Base-by-base conservation (phyloP, 2,113 vertebrate genomes). In the Theristicus caerulescens region DNA sequence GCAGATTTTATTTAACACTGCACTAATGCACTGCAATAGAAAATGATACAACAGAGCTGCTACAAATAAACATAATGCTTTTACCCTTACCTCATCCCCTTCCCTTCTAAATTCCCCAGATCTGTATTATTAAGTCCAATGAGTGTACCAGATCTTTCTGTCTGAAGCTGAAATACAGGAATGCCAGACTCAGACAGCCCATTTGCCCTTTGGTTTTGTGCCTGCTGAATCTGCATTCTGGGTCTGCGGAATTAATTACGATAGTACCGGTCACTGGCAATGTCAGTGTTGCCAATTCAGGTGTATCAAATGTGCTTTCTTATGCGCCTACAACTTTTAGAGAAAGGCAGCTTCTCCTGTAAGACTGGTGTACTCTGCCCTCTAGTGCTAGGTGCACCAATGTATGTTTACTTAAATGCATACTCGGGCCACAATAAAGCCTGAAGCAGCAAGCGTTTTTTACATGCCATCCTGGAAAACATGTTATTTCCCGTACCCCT, bases 1-100 rank as follows among this genome's bases (percentile, higher is more conserved):
- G 98, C 94, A 98, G 98, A 98, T 98, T 98, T 98, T 97, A 97
- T 98, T 98, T 97, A 98, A 98, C 97, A 98, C 97, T 97, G 97
- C 96, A 97, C 97, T 96, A 97, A 98, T 97, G 96, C 97, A 98
- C 90, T 95, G 94, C 96, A 95, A 97, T 91, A 96, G 96, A 95
- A 97, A 97, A 97, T 96, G 98, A 98, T 97, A 98, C 95, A 95
- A 97, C 76, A 92, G 97, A 97, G 93, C 94, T 97, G 97, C 97
- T 97, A 96, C 97, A 97, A 98, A 98, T 97, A 98, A 97, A 95
- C 96, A 96, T 96, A 96, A 98, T 96, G 96, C 95, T 92, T 96
- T 97, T 93, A 95, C 93, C 94, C 94, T 89, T 89, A 85, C 81
- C 90, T 67, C 47, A 80, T 21, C 49, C 62, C 49, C 52, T 59